These are phyloP conservation scores for Macropodus opercularis DNA, from an alignment of 2,797 vertebrate genomes.

Conservation along the genomic window DNA sequence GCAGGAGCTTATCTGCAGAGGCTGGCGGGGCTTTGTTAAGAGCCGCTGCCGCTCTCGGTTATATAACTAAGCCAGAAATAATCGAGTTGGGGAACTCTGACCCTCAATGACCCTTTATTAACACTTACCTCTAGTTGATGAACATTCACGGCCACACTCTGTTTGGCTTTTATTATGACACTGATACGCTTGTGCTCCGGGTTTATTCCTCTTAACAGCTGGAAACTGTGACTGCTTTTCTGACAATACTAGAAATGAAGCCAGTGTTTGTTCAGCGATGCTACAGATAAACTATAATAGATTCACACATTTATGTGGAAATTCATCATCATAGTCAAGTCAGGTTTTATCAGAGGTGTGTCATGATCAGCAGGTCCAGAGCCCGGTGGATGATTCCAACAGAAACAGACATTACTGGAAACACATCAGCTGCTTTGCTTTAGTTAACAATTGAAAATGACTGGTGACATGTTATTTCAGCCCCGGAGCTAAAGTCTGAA, in stretches of 20 bases:
- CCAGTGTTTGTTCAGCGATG: conserved; percentile 33
- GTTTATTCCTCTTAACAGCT: background rate
- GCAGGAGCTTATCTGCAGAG: conserved; percentile 57
- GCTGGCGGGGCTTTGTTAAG: conserved; percentile 47
- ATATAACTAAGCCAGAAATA: conserved; percentile 62
- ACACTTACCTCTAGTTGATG: conserved; percentile 28
- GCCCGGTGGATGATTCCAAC: background rate
- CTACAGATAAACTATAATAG: conserved; percentile 7
- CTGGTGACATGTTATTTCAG: conserved; percentile 48
- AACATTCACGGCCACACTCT: conserved; percentile 3
- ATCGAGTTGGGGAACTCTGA: conserved; percentile 56
- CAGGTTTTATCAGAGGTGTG: conserved; percentile 20
- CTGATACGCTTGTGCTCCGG: background rate
- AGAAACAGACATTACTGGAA: conserved; percentile 10
- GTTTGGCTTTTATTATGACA: background rate
- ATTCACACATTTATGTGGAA: conserved; percentile 20
- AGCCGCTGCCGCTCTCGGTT: conserved; percentile 46
- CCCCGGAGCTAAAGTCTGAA: conserved; percentile 29
- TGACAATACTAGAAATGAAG: background rate
- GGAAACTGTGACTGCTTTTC: background rate
- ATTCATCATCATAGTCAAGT: conserved; percentile 14
- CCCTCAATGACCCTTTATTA: conserved; percentile 52
- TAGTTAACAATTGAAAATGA: conserved; percentile 37
- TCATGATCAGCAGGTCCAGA: conserved; percentile 5
- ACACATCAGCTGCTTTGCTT: conserved; percentile 8